phyloP scores from a whole-genome alignment of 2,888 invertebrate genomes.

The Noctua fimbriata region DNA sequence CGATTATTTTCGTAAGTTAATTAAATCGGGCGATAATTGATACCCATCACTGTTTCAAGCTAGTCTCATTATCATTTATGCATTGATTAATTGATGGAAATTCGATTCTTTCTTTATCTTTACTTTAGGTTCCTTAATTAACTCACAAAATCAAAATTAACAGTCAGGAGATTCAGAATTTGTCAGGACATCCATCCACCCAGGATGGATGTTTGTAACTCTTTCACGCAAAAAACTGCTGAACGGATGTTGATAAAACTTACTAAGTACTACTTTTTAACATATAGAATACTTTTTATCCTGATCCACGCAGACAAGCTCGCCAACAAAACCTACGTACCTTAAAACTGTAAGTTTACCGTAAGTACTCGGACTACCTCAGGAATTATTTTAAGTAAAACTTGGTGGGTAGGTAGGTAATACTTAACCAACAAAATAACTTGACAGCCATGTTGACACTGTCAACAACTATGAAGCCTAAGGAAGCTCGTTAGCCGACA shows the following conservation, averaged over 20 bases:
- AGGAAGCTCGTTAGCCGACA: conserved; percentile 64
- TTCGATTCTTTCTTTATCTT: conserved; percentile 13
- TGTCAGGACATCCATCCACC: too few species aligned
- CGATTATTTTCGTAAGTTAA: conserved; percentile 26
- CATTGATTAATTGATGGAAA: neutral
- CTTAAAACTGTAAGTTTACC: neutral
- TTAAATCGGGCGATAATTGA: conserved; percentile 18
- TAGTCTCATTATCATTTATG: conserved; percentile 11
- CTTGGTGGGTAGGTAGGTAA: neutral
- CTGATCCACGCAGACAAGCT: neutral
- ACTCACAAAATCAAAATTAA: neutral
- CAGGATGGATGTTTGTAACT: neutral
- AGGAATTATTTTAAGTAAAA: neutral
- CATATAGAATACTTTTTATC: neutral
- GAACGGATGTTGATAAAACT: neutral
- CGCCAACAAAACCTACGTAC: neutral
- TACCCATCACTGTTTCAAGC: conserved; percentile 12
- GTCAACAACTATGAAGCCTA: conserved; percentile 29
- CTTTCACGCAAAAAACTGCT: neutral
- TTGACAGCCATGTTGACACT: conserved; percentile 9
- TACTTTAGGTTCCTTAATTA: neutral
- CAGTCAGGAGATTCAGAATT: neutral
- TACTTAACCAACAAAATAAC: conserved; percentile 15
- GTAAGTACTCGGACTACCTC: too few species aligned
- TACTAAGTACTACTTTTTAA: too few species aligned